These are phyloP conservation scores for Dreissena rostriformis DNA, from an alignment of 1,140 invertebrate genomes.

Conservation along the genomic window DNA sequence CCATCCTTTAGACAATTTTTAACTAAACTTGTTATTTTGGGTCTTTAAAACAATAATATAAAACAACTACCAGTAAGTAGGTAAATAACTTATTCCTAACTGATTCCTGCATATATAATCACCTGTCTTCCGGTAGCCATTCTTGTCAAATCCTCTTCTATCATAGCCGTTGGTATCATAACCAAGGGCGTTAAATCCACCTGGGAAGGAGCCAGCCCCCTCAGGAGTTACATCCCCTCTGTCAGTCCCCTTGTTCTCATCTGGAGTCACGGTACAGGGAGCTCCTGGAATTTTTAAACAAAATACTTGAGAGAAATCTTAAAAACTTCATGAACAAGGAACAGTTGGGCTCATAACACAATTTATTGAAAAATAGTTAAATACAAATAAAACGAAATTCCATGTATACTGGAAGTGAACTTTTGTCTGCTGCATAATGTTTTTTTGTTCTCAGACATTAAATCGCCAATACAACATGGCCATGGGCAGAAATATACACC, in stretches of 20 bases:
- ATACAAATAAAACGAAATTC: no score
- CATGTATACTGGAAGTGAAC: no score
- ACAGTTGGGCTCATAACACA: no score
- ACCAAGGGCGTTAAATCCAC: slow-evolving; percentile 64
- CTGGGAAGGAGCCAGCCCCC: slow-evolving; percentile 20
- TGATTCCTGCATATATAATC: not conserved
- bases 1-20: no score
- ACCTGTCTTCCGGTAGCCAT: slow-evolving; percentile 69
- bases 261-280: slow-evolving; percentile 57
- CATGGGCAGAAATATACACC: no score
- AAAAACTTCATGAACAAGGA: no score
- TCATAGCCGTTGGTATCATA: slow-evolving; percentile 66
- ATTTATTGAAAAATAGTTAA: no score
- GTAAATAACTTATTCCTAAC: not conserved
- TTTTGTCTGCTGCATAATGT: no score
- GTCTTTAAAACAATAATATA: not conserved
- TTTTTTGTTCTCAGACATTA: no score
- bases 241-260: slow-evolving; percentile 26
- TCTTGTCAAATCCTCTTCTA: slow-evolving; percentile 63
- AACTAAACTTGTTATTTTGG: no score
- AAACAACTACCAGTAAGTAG: not conserved
- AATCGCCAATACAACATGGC: no score
- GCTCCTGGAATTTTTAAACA: slow-evolving; percentile 50
- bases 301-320: not conserved
- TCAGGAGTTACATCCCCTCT: slow-evolving; percentile 60